Percentiles rank a stretch among this genome's conserved stretches.
Conservation (phyloP, 2,797 vertebrate species). For the Silurus aristotelis region DNA sequence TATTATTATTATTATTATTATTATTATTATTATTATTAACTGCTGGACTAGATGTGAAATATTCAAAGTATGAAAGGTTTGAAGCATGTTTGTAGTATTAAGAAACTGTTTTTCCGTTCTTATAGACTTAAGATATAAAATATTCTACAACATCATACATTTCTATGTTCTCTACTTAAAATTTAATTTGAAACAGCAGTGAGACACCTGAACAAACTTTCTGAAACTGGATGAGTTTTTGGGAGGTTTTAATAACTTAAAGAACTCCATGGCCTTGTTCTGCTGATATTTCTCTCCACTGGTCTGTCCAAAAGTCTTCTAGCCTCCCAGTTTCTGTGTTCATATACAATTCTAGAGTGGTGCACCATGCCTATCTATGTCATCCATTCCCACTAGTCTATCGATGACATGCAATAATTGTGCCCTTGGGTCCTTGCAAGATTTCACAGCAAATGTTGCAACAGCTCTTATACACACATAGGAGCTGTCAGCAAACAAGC, state of each 20-base stretch:
- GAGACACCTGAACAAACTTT: neutral
- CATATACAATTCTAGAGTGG: conserved; percentile 55
- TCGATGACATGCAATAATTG: conserved; percentile 66
- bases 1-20: too few relatives aligned
- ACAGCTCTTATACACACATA: conserved; percentile 51
- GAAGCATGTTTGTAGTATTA: too few relatives aligned
- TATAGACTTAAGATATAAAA: neutral
- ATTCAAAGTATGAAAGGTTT: neutral
- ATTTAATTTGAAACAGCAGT: neutral
- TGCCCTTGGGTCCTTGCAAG: conserved; percentile 62
- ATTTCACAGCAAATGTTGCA: conserved; percentile 62
- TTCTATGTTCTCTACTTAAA: neutral
- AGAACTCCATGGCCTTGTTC: conserved; percentile 22
- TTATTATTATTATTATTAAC: neutral
- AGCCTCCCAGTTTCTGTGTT: conserved; percentile 51
- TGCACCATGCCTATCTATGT: conserved; percentile 63
- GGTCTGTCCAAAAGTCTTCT: conserved; percentile 40
- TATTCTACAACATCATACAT: neutral
- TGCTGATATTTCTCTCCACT: conserved; percentile 28
- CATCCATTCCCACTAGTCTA: conserved; percentile 57
- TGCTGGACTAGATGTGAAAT: neutral
- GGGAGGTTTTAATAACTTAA: conserved; percentile 27
- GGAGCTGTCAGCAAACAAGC: conserved; percentile 64
- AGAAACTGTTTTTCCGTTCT: neutral
- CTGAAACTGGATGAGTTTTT: conserved; percentile 5